A percentile compares a stretch with the other conserved stretches of the same genome.
Evolutionary conservation across 2,797 vertebrate genomes (phyloP).

Genomic region (Anguilla anguilla): DNA sequence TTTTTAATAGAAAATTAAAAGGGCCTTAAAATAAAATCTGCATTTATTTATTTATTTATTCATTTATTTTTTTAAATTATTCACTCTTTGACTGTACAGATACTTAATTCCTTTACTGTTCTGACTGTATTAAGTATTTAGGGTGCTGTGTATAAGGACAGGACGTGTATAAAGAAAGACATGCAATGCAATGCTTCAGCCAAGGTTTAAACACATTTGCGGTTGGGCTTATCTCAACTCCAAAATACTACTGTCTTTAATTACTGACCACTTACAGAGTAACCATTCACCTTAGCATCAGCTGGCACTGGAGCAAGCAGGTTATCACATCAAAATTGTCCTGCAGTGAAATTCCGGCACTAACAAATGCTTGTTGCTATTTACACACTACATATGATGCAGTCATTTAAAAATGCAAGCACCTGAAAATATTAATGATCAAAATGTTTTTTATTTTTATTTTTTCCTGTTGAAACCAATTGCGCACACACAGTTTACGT

Average conservation of each 20-base stretch:
- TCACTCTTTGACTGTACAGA: not conserved
- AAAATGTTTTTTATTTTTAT: not conserved
- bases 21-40: too few species aligned
- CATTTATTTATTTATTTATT: not conserved
- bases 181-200: not conserved
- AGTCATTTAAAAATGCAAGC: not conserved
- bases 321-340: not conserved
- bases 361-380: not conserved
- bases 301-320: not conserved
- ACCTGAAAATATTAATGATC: conserved; percentile 9
- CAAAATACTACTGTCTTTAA: not conserved
- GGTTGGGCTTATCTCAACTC: not conserved
- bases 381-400: not conserved
- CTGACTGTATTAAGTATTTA: not conserved
- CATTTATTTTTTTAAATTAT: too few species aligned
- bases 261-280: not conserved
- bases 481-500: not conserved
- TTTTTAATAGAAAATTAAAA: not conserved
- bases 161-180: not conserved
- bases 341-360: not conserved
- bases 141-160: not conserved
- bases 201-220: not conserved
- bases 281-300: not conserved
- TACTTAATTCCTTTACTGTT: not conserved
- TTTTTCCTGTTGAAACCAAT: not conserved